These are phyloP conservation scores for Sebastes vulpes DNA, from an alignment of 2,797 vertebrate genomes.

Conservation along the genomic window DNA sequence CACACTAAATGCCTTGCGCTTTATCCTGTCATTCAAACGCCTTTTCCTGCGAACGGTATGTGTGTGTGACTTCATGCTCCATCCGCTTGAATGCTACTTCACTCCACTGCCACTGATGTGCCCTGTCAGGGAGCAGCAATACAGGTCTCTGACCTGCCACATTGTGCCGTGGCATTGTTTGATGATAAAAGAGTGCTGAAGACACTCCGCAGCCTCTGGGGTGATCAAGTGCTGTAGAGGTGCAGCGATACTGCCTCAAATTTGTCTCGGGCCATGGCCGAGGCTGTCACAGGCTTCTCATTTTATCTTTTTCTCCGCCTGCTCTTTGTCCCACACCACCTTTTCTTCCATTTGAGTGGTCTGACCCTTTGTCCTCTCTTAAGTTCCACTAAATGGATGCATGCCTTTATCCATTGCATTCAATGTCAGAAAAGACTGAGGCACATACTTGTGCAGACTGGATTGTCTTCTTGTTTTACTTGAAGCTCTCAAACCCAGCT, in stretches of 20 bases:
- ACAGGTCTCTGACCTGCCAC: conserved; percentile 59
- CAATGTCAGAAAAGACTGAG: neutral
- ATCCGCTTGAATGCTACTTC: conserved; percentile 39
- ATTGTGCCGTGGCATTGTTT: conserved; percentile 35
- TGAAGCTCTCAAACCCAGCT: neutral
- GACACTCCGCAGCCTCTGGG: conserved; percentile 36
- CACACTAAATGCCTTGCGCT: too few species aligned
- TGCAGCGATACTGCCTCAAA: conserved; percentile 23
- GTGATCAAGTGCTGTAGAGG: conserved; percentile 34
- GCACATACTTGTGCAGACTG: neutral
- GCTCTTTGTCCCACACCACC: neutral
- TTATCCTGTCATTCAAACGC: too few species aligned
- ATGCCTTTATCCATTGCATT: neutral
- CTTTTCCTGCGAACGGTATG: too few species aligned
- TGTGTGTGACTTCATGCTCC: conserved; percentile 10
- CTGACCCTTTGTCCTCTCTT: neutral
- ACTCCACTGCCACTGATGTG: conserved; percentile 39
- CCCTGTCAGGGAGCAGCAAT: conserved; percentile 51
- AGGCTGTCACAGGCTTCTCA: conserved; percentile 25
- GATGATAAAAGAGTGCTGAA: conserved; percentile 60
- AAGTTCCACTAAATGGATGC: conserved; percentile 5
- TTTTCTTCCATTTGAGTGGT: neutral
- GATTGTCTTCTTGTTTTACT: neutral
- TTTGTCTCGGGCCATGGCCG: conserved; percentile 12
- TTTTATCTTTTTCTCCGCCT: conserved; percentile 1